Percentiles rank a stretch among this genome's conserved stretches.
These are phyloP conservation scores for Dinocampus coccinellae DNA, from an alignment of 2,888 invertebrate species.

Conservation along the genomic window DNA sequence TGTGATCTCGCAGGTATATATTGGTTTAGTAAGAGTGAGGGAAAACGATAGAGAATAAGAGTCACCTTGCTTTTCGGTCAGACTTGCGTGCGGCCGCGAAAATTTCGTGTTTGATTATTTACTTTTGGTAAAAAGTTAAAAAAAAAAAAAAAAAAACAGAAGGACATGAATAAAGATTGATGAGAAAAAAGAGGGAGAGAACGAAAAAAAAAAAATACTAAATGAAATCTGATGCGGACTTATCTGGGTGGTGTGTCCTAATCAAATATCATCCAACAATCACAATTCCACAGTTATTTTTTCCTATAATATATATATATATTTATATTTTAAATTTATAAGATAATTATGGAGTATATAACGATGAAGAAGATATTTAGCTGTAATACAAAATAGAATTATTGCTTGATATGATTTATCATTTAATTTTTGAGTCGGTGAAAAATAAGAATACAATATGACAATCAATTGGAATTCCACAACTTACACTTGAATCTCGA, in stretches of 20 bases:
- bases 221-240: slow-evolving; percentile 60
- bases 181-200: slow-evolving; percentile 31
- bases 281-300: slow-evolving; percentile 37
- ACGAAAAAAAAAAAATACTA: slow-evolving; percentile 48
- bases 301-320: not conserved
- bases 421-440: not conserved
- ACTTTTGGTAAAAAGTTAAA: slow-evolving; percentile 46
- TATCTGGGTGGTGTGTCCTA: slow-evolving; percentile 58
- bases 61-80: slow-evolving; percentile 34
- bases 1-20: slow-evolving; percentile 30
- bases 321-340: too few relatives aligned
- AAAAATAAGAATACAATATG: slow-evolving; percentile 23
- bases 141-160: too few relatives aligned
- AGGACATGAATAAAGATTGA: slow-evolving; percentile 37
- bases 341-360: too few relatives aligned
- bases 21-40: not conserved
- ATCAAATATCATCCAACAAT: slow-evolving; percentile 52
- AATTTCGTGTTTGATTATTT: slow-evolving; percentile 48
- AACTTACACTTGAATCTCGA: slow-evolving; percentile 9
- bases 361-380: not conserved
- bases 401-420: too few relatives aligned
- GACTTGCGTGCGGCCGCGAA: slow-evolving; percentile 43
- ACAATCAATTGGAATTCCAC: slow-evolving; percentile 21
- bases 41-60: slow-evolving; percentile 24
- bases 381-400: too few relatives aligned